Conservation (phyloP, 2,888 invertebrate genomes). For the Drosophila multiciliata region DNA sequence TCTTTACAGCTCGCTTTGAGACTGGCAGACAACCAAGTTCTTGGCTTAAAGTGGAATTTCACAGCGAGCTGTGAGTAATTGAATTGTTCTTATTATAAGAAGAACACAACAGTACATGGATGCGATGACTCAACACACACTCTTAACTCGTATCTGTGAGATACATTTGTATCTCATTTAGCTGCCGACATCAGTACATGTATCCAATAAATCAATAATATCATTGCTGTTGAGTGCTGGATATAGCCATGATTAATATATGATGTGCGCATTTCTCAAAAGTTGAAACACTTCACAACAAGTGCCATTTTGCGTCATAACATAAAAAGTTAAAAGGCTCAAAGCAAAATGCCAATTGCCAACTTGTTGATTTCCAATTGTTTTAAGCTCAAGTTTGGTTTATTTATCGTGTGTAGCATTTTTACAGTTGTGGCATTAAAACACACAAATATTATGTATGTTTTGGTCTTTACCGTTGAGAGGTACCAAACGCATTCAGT, state of each 20-base stretch:
- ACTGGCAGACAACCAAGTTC: constrained; percentile 6
- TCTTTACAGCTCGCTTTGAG: constrained; percentile 11
- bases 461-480: constrained; percentile 33
- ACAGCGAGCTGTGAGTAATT: constrained; percentile 65
- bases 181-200: constrained; percentile 48
- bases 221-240: constrained; percentile 32
- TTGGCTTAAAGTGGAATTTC: constrained; percentile 46
- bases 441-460: not conserved
- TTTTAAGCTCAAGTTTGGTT: constrained; percentile 32
- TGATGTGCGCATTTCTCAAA: constrained; percentile 20
- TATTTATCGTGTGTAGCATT: constrained; percentile 34
- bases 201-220: constrained; percentile 67
- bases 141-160: constrained; percentile 33
- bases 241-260: constrained; percentile 57
- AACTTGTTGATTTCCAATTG: constrained; percentile 43
- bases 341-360: constrained; percentile 31
- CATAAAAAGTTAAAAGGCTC: constrained; percentile 37
- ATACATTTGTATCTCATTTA: constrained; percentile 62
- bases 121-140: constrained; percentile 70
- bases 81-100: constrained; percentile 72
- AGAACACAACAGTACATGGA: constrained; percentile 28
- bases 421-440: constrained; percentile 32
- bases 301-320: constrained; percentile 74
- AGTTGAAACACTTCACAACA: constrained; percentile 62
- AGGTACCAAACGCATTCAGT: constrained; percentile 18